These are phyloP conservation scores for Paradoxurus hermaphroditus DNA, from an alignment of 2,113 vertebrate genomes.

Conservation along the genomic window DNA sequence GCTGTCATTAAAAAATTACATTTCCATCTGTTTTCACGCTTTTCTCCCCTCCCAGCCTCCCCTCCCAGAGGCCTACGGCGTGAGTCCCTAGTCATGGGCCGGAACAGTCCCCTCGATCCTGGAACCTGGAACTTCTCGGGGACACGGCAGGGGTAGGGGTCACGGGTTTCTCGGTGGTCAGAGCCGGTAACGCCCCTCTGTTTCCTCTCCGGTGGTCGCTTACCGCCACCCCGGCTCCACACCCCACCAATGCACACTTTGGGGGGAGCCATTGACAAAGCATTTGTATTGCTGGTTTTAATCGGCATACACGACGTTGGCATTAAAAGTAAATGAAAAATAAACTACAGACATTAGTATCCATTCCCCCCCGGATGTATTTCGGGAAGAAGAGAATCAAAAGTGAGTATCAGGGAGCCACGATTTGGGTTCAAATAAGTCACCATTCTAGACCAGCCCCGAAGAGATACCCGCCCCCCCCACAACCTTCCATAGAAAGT, in stretches of 20 bases:
- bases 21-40: conserved; percentile 85
- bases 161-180: accelerated
- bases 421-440: background rate
- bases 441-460: background rate
- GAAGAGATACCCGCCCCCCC: background rate
- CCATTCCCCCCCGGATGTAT: background rate
- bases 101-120: background rate
- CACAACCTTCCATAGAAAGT: background rate
- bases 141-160: background rate
- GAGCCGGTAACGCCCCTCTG: background rate
- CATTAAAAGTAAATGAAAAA: conserved; percentile 43
- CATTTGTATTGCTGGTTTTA: conserved; percentile 19
- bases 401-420: background rate
- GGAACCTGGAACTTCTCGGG: background rate
- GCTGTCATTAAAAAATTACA: conserved; percentile 85
- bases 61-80: conserved; percentile 33
- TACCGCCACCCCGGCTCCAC: background rate
- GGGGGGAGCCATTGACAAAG: background rate
- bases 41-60: conserved; percentile 24
- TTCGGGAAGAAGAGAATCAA: background rate
- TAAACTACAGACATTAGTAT: background rate
- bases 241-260: background rate
- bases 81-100: conserved; percentile 29
- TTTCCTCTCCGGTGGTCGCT: background rate
- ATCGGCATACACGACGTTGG: background rate